These are phyloP conservation scores for Chelon auratus DNA, from an alignment of 2,797 vertebrate species.

Conservation along the genomic window DNA sequence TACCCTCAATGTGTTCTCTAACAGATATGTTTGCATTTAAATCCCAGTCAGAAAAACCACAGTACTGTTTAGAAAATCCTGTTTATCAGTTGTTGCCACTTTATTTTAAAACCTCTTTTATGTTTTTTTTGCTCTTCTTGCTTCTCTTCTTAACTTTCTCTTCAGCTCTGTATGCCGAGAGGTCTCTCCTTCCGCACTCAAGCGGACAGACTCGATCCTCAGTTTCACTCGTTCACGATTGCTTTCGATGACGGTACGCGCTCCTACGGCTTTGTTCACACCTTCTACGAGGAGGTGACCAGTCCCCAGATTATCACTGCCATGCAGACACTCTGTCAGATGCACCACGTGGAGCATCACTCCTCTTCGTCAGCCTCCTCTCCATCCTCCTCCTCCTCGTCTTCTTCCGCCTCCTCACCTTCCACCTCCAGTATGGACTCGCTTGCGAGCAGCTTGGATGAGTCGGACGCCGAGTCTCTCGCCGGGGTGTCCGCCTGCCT, in stretches of 20 bases:
- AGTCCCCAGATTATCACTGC: constrained; percentile 93
- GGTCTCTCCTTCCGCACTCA: constrained; percentile 96
- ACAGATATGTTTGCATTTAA: not conserved
- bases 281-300: constrained; percentile 96
- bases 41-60: not conserved
- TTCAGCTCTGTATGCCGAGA: constrained; percentile 96
- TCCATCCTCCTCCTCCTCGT: constrained; percentile 85
- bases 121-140: constrained; percentile 1
- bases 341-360: constrained; percentile 95
- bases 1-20: not conserved
- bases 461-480: constrained; percentile 86
- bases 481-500: constrained; percentile 77
- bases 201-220: constrained; percentile 86
- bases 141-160: not conserved
- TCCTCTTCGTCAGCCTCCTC: constrained; percentile 84
- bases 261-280: constrained; percentile 95
- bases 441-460: constrained; percentile 91
- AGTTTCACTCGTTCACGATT: constrained; percentile 95
- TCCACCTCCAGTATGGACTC: constrained; percentile 98
- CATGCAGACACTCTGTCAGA: constrained; percentile 97
- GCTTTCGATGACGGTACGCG: constrained; percentile 92
- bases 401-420: constrained; percentile 89
- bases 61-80: not conserved
- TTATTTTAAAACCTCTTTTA: constrained; percentile 1
- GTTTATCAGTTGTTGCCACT: not conserved